These are phyloP conservation scores for Neelides folsomi DNA, from an alignment of 2,888 invertebrate species.

Conservation along the genomic window DNA sequence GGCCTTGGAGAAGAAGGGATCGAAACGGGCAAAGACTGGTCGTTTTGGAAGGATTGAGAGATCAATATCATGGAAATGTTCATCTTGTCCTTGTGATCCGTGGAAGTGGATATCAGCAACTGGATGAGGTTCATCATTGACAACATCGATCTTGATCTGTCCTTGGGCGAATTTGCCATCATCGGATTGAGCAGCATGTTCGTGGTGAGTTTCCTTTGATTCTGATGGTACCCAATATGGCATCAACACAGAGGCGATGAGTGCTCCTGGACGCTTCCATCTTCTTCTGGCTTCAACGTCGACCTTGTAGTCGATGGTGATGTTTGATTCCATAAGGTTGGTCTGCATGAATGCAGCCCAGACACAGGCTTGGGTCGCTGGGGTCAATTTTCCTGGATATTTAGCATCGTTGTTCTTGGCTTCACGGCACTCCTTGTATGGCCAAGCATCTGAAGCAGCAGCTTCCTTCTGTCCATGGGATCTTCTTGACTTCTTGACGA, in stretches of 20 bases:
- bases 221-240: conserved; percentile 28
- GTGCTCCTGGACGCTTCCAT: conserved; percentile 29
- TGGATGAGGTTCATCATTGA: conserved; percentile 22
- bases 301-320: conserved; percentile 32
- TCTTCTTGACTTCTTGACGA: conserved; percentile 23
- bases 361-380: conserved; percentile 28
- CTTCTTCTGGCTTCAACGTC: conserved; percentile 30
- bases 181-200: conserved; percentile 16
- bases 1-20: conserved; percentile 16
- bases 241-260: conserved; percentile 26
- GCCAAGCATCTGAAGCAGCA: conserved; percentile 21
- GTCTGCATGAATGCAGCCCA: conserved; percentile 31
- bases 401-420: conserved; percentile 13
- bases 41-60: conserved; percentile 26
- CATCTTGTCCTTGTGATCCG: conserved; percentile 26
- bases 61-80: conserved; percentile 32
- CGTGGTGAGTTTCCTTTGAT: conserved; percentile 19
- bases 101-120: conserved; percentile 30
- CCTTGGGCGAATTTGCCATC: conserved; percentile 22
- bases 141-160: conserved; percentile 23
- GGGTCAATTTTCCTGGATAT: conserved; percentile 26
- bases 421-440: conserved; percentile 30
- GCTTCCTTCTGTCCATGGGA: conserved; percentile 26
- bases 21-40: conserved; percentile 31
- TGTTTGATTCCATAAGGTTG: conserved; percentile 29